Evolutionary conservation across 1,140 invertebrate genomes (phyloP).

Genomic region (Cherax quadricarinatus): DNA sequence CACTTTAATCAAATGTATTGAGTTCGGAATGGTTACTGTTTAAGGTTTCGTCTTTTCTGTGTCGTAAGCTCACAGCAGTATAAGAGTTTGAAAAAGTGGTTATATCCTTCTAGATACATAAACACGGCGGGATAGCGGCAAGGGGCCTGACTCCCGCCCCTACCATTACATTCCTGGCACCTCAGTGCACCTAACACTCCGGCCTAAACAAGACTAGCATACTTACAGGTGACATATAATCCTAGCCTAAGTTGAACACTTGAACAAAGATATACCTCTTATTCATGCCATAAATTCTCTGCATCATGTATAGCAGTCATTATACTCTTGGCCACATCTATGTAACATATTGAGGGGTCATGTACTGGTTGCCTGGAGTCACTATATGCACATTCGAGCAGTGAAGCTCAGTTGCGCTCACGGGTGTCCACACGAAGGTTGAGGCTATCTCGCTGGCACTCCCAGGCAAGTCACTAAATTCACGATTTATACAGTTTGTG

Average conservation of each 20-base stretch:
- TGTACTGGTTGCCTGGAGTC: background rate
- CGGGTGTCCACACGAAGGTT: background rate
- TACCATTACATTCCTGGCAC: too few species aligned
- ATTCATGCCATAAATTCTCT: conserved; percentile 30
- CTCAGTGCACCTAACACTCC: conserved; percentile 20
- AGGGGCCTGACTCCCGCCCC: background rate
- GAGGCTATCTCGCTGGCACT: too few species aligned
- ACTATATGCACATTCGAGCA: background rate
- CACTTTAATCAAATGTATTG: background rate
- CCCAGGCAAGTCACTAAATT: background rate
- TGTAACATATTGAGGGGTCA: background rate
- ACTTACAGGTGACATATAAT: conserved; percentile 43
- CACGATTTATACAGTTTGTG: background rate
- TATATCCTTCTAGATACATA: conserved; percentile 13
- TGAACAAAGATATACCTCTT: conserved; percentile 55
- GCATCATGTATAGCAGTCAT: conserved; percentile 18
- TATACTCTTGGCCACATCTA: background rate
- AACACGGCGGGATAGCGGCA: background rate
- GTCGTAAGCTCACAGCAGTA: background rate
- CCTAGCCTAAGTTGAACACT: conserved; percentile 42
- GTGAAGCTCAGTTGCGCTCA: background rate
- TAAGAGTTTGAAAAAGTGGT: background rate
- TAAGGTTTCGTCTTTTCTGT: background rate
- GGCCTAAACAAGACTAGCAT: background rate
- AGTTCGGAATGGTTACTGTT: background rate